Evolutionary conservation across 2,888 invertebrate genomes (phyloP), one percentile per base, ranked within the genome.

Genomic region (Leptopilina myrica): DNA sequence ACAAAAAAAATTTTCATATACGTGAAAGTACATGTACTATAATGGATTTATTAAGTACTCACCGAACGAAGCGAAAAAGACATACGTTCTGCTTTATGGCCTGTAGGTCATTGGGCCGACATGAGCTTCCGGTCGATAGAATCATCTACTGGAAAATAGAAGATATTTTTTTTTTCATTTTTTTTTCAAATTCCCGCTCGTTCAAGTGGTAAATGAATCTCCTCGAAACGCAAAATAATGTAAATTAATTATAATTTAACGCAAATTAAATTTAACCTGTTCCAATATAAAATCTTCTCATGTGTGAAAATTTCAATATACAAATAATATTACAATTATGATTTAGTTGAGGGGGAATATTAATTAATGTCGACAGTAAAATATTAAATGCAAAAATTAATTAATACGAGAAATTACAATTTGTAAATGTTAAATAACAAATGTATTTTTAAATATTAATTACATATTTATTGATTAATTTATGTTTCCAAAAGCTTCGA

Each of bases 91-190:
- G 79, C 69, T 79, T 79, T 79, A 79, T 69, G 76, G 76, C 53
- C 79, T 79, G 79, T 73, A 77, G 79, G 76, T 79, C 77, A 79
- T 79, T 77, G 69, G 62, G 64, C 64, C 77, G 79, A 62, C 79
- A 77, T 73, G 73, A 79, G 64, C 76, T 79, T 79, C 79, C 79
- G 76, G 67, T 76, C 33, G 69, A 79, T 76, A 77, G 77, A 64
- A 79, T 76, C 77, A 73, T 73, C 79, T 77, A 64, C 65, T 69
- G 73, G 76, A 15, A 73, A 56, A 73, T 56, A 59, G 73, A 73
- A 64, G 40, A 33, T 4, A 4, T 33, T 33, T 33, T 33, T 33
- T 33, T 33, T 73, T 56, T 46, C 0, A 6, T 46, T 46, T 46
- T 46, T 46, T 49, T 49, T 73, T 56, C 15, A 40, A 69, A 73